Base-by-base conservation (phyloP, 1,140 invertebrate genomes). In the Sycobia sp. region DNA sequence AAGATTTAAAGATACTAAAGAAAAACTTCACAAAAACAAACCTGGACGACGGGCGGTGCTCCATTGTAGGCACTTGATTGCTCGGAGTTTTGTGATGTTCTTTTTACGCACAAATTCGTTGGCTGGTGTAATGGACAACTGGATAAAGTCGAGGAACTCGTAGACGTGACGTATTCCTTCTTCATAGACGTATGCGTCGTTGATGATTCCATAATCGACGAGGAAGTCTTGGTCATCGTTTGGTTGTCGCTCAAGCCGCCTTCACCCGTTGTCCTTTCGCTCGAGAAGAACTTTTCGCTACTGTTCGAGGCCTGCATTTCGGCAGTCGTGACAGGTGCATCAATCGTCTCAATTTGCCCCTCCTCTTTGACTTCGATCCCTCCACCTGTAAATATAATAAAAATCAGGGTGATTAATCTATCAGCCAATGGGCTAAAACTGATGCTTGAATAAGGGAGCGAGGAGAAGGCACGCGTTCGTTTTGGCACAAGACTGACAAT, bases 231-330 rank as follows among this genome's bases (percentile, higher is more conserved):
- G 10, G 76, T 79, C 56, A 76, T 29, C 36, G 71, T n/a, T 50
- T 79, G 65, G 56, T 60, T 75, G 11, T 76, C 74, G 10, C 20
- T 32, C 16, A 57, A 49, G 25, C 71, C 77, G 49, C 57, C 60
- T 34, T 74, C 72, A 22, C 70, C 66, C 47, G 68, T 55, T 32
- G 65, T 74, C 64, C 71, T 80, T 70, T 82, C 79, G 53, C 69
- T 70, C 41, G 71, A 68, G 71, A 80, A 80, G 70, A 74, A 76
- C 68, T 78, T 81, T 5, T 82, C 76, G 55, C 76, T 80, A 73
- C 73, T 80, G 66, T 72, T 81, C 27, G 77, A 73, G 16, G 78
- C 72, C 61, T 82, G 78, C 79, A 82, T 82, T 44, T 76, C 72
- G 70, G 71, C 69, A 39, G 66, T 62, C 50, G 29, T 64, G 36